These are phyloP conservation scores for Meganola albula DNA, from an alignment of 2,888 invertebrate species.

Conservation along the genomic window DNA sequence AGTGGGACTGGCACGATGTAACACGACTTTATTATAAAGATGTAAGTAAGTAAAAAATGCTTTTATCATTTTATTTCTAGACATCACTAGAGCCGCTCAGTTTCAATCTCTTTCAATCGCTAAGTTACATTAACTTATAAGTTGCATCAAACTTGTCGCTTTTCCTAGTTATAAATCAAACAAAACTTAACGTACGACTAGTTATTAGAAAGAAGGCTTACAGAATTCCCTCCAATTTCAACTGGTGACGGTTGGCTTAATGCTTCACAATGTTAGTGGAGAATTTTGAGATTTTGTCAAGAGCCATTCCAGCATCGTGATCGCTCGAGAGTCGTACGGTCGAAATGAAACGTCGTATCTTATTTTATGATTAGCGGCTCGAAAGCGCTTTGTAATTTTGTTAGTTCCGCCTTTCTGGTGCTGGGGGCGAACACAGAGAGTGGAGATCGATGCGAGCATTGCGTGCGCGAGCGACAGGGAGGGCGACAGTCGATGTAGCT, in stretches of 20 bases:
- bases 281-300: conserved; percentile 77
- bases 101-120: conserved; percentile 36
- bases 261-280: conserved; percentile 67
- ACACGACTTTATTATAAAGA: no score
- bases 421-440: conserved; percentile 75
- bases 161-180: conserved; percentile 13
- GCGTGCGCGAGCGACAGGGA: conserved; percentile 67
- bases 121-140: not conserved
- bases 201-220: conserved; percentile 42
- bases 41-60: no score
- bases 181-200: conserved; percentile 12
- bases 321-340: conserved; percentile 75
- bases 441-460: conserved; percentile 75
- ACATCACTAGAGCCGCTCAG: conserved; percentile 28
- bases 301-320: conserved; percentile 75
- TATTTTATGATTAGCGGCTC: conserved; percentile 79
- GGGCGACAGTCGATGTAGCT: conserved; percentile 45
- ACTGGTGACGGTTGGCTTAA: conserved; percentile 58
- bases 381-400: conserved; percentile 79
- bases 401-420: conserved; percentile 79
- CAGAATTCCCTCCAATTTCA: conserved; percentile 50
- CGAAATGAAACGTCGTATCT: conserved; percentile 79
- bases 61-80: conserved; percentile 34
- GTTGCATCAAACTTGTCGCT: conserved; percentile 1
- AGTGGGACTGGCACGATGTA: conserved; percentile 36